Evolutionary conservation across 2,797 vertebrate species (phyloP).

Genomic region (Falco naumanni): DNA sequence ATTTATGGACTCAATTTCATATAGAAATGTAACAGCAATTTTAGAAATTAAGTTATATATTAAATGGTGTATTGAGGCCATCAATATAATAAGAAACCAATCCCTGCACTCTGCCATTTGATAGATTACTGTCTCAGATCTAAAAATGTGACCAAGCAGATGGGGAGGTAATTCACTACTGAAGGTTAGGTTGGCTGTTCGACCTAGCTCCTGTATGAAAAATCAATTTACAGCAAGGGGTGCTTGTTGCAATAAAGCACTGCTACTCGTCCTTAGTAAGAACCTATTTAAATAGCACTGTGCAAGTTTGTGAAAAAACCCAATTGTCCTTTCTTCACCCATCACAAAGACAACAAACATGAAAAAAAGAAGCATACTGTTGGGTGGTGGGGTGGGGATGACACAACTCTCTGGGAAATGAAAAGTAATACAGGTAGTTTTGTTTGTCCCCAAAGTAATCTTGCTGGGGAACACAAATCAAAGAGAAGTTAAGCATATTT

Average conservation of each 20-base stretch:
- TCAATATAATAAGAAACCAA: background rate
- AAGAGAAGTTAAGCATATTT: background rate
- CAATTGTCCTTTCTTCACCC: background rate
- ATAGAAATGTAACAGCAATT: background rate
- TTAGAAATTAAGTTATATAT: background rate
- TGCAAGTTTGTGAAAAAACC: background rate
- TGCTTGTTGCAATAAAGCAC: background rate
- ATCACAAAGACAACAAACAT: background rate
- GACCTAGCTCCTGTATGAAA: background rate
- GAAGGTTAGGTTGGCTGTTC: background rate
- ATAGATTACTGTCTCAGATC: constrained; percentile 17
- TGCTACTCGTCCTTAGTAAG: background rate
- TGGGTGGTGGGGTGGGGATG: no score
- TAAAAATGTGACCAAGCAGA: background rate
- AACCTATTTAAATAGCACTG: background rate
- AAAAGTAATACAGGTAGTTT: background rate
- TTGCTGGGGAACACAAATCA: background rate
- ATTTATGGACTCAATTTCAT: background rate
- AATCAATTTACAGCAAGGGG: background rate
- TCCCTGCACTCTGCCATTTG: constrained; percentile 18
- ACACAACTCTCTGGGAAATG: background rate
- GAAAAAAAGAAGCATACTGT: background rate
- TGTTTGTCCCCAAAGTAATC: background rate
- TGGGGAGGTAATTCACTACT: background rate
- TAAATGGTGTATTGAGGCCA: background rate